Evolutionary conservation across 64 coral and sea anemone species (phyloP).

Genomic region (Platygyra sinensis): DNA sequence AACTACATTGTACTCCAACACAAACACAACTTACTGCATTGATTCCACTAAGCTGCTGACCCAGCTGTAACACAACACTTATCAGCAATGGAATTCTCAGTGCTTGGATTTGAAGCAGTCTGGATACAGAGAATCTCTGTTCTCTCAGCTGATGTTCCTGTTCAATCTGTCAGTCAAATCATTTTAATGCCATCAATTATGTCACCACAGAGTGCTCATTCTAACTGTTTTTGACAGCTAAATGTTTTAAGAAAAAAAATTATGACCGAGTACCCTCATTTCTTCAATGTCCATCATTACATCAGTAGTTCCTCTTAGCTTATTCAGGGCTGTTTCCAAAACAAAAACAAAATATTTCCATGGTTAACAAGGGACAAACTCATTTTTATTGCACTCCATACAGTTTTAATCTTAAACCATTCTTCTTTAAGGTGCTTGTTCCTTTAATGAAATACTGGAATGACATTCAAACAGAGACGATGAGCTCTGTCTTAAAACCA

Average conservation of each 20-base stretch:
- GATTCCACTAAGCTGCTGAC: constrained; percentile 97
- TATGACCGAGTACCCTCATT: constrained; percentile 82
- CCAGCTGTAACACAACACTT: constrained; percentile 82
- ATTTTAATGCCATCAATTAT: too few species aligned
- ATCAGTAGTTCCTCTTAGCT: constrained; percentile 71
- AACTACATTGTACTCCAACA: too few species aligned
- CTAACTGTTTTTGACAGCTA: background rate
- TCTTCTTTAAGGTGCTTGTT: too few species aligned
- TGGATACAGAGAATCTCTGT: constrained; percentile 27
- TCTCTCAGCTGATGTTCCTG: constrained; percentile 76
- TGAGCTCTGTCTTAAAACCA: too few species aligned
- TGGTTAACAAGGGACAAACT: background rate
- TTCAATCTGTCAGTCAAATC: constrained; percentile 65
- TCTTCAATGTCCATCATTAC: constrained; percentile 80
- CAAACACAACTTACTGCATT: constrained; percentile 76
- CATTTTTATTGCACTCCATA: too few species aligned
- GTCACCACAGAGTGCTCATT: background rate
- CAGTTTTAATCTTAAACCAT: too few species aligned
- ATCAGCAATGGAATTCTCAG: constrained; percentile 77
- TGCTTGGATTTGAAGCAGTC: constrained; percentile 50
- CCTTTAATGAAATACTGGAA: too few species aligned
- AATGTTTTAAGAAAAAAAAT: too few species aligned
- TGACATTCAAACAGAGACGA: too few species aligned
- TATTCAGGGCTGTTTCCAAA: constrained; percentile 56
- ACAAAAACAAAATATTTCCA: background rate